Base-by-base conservation (phyloP, 1,140 invertebrate genomes). In the Holcopasites calliopsidis region DNA sequence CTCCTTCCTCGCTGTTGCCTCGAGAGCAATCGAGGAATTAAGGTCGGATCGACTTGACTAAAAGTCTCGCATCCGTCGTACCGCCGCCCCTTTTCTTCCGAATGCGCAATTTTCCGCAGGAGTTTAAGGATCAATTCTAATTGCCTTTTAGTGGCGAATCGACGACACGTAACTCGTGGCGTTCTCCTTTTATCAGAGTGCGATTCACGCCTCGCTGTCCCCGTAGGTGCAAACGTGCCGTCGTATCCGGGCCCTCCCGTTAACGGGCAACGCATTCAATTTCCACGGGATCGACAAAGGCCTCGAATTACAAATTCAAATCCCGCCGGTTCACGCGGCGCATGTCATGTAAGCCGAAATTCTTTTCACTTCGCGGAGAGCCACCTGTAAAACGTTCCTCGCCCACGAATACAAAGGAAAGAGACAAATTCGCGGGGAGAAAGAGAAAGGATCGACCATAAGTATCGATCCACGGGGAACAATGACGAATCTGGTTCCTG, bases 221-320 rank as follows among this genome's bases (percentile, higher is more conserved):
- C 47, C 55, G 50, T 74, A 58, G 58, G 60, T 47, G 44, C 44
- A 69, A 80, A 84, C 82, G 82, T 71, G 80, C 60, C 72, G 69
- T 68, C 64, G 77, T 33, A 70, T 72, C 68, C 82, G 38, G 33
- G 71, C 28, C 33, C 40, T n/a, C n/a, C 77, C 64, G 84, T 89
- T 88, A 88, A 88, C 88, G 81, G 83, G 76, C 40, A 3, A 65
- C 84, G 87, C 85, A 87, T 89, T 88, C 87, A 88, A 88, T 89
- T 89, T 90, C 77, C 86, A 85, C 75, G 76, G 86, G 83, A 87
- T 85, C 81, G 83, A 88, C 87, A 90, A 88, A 89, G 85, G 85
- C 85, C 69, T 79, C 84, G 83, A 85, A 89, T 89, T 88, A 90
- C 85, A 83, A 88, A 89, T 89, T 88, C 87, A 89, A 88, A 90